These are phyloP conservation scores for Drosophila sucinea DNA, from an alignment of 1,140 invertebrate genomes.

Conservation along the genomic window DNA sequence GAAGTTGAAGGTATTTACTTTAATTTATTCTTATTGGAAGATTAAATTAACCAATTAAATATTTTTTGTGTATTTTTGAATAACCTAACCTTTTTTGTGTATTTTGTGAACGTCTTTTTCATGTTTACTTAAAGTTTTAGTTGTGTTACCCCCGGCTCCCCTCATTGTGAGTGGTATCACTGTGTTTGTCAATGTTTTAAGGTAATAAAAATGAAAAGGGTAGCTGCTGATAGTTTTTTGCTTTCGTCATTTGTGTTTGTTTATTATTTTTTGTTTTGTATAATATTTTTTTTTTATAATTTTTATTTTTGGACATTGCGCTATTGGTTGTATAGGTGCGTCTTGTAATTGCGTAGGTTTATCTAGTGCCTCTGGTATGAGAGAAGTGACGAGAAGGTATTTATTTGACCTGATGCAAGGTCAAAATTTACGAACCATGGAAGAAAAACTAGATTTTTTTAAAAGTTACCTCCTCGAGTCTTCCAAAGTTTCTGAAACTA, in stretches of 20 bases:
- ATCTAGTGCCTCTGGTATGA: conserved; percentile 1
- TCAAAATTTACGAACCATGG: conserved; percentile 1
- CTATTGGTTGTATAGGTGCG: not conserved
- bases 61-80: not conserved
- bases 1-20: not conserved
- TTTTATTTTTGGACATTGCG: not conserved
- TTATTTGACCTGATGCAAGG: conserved; percentile 3
- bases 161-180: not conserved
- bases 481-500: too few relatives aligned
- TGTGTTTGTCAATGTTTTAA: conserved; percentile 2
- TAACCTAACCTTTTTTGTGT: not conserved
- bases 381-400: conserved; percentile 1
- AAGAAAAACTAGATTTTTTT: not conserved
- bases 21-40: not conserved
- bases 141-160: not conserved
- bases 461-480: too few relatives aligned
- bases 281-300: not conserved
- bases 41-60: conserved; percentile 1
- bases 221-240: not conserved
- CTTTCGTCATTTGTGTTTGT: not conserved
- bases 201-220: not conserved
- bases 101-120: not conserved
- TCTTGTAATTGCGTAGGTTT: not conserved
- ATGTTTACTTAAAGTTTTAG: not conserved
- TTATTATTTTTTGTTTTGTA: not conserved